Conservation (phyloP, 2,113 vertebrate genomes). For the human (Homo sapiens) region DNA sequence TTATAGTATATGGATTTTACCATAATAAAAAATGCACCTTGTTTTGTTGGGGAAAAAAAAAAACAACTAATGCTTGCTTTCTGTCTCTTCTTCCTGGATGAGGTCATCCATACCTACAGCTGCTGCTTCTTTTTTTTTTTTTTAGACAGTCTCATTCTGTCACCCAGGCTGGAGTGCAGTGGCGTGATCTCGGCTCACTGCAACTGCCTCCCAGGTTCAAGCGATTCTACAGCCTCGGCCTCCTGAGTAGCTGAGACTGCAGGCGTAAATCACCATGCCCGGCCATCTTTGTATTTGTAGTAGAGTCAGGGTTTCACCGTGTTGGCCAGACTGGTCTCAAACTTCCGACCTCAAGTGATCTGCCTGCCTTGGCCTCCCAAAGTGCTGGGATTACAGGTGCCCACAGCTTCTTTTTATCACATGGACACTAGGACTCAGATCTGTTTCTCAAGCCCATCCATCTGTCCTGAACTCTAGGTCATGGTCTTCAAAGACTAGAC, state of each 20-base stretch:
- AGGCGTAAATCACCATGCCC: neutral
- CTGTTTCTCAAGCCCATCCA: neutral
- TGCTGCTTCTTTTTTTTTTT: neutral
- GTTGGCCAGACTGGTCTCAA: neutral
- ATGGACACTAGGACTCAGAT: neutral
- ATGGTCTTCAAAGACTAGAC: neutral
- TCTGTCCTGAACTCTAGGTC: neutral
- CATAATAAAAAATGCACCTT: neutral
- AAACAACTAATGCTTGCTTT: neutral
- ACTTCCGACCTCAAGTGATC: no score
- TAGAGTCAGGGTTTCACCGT: neutral
- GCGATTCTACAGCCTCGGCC: neutral
- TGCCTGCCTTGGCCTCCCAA: no score
- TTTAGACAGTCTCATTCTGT: neutral
- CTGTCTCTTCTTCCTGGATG: neutral
- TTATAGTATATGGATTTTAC: neutral
- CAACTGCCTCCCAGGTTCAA: neutral
- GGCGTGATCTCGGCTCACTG: neutral
- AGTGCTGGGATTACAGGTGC: no score
- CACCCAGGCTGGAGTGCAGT: neutral
- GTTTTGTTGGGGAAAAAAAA: neutral
- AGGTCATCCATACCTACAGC: neutral
- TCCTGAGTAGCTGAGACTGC: neutral
- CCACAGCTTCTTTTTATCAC: neutral
- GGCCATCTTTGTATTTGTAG: neutral